Conservation (phyloP, 2,113 vertebrate genomes). For the Mionectes macconnelli region DNA sequence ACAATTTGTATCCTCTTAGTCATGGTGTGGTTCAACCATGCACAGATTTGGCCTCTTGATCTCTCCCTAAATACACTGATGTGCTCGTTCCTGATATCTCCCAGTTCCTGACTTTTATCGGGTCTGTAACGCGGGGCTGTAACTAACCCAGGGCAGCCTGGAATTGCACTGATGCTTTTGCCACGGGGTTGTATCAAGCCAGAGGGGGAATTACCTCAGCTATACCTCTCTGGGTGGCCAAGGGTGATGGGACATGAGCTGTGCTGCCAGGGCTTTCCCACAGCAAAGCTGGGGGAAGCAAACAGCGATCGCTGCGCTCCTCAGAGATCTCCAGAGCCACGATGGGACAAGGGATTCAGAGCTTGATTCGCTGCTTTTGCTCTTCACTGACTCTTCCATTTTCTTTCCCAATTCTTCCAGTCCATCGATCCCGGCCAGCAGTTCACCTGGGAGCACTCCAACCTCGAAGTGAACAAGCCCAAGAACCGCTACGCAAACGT, state of each 20-base stretch:
- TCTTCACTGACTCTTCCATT: not conserved
- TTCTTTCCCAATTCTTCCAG: constrained; percentile 60
- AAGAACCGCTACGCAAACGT: constrained; percentile 99
- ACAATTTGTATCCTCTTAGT: not conserved
- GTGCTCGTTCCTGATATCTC: not conserved
- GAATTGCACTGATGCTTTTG: not conserved
- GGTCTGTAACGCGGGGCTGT: not conserved
- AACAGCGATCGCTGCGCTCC: fast-evolving
- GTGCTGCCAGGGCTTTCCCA: not conserved
- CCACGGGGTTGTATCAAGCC: fast-evolving
- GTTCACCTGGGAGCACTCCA: constrained; percentile 99
- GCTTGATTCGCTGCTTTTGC: not conserved
- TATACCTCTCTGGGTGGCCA: not conserved
- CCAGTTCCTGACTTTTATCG: not conserved
- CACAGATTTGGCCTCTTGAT: not conserved
- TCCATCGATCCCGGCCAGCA: constrained; percentile 98
- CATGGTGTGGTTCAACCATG: not conserved
- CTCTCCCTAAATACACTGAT: not conserved
- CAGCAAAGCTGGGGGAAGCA: not conserved
- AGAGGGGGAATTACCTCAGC: not conserved
- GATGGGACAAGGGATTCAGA: not conserved
- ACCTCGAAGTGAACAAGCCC: constrained; percentile 98
- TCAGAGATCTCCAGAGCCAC: not conserved
- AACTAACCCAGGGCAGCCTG: not conserved
- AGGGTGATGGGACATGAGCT: not conserved